Evolutionary conservation across 2,797 vertebrate species (phyloP).

Genomic region (Poeciliopsis presidionis): DNA sequence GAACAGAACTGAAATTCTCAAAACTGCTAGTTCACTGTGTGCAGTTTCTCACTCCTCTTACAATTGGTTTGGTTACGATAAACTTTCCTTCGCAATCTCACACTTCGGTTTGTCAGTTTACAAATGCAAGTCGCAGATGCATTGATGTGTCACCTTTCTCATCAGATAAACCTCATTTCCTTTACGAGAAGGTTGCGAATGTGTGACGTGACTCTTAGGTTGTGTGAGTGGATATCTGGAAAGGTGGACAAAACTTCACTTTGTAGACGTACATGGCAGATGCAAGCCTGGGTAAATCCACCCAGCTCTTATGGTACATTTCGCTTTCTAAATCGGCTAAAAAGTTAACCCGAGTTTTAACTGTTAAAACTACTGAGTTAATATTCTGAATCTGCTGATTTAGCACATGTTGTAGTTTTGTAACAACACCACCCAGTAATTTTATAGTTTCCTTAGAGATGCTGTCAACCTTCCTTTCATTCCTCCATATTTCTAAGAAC

Average conservation of each 20-base stretch:
- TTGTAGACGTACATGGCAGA: background rate
- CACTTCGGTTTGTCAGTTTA: background rate
- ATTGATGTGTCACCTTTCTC: background rate
- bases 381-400: background rate
- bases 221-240: background rate
- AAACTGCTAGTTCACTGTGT: no score
- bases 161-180: background rate
- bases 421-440: background rate
- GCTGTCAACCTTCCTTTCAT: background rate
- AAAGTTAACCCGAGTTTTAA: background rate
- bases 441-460: background rate
- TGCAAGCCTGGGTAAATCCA: background rate
- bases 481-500: background rate
- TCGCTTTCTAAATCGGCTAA: background rate
- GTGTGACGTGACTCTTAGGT: background rate
- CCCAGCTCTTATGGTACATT: background rate
- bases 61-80: background rate
- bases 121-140: background rate
- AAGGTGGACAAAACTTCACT: background rate
- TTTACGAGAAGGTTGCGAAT: background rate
- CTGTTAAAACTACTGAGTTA: no score
- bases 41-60: background rate
- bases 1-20: no score
- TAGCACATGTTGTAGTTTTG: background rate
- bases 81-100: background rate